Evolutionary conservation across 2,113 vertebrate species (phyloP).

Genomic region (Oxygymnocypris stewartii): DNA sequence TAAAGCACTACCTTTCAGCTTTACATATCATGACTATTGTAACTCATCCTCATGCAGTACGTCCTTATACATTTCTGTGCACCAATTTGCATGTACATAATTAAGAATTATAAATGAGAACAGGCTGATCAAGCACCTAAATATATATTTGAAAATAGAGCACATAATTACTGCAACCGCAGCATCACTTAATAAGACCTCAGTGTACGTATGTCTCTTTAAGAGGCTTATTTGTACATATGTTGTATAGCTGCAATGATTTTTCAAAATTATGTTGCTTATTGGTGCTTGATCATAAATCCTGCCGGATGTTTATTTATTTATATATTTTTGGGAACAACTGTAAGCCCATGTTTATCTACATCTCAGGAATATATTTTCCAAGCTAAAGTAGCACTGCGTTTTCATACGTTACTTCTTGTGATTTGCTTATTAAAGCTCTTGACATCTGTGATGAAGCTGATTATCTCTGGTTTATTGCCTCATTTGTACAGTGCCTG

Average conservation of each 20-base stretch:
- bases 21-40: not conserved
- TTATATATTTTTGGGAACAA: not conserved
- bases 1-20: not conserved
- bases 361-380: not conserved
- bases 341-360: not conserved
- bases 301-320: not conserved
- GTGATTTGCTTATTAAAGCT: conserved; percentile 12
- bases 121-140: not conserved
- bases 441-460: not conserved
- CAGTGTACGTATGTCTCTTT: not conserved
- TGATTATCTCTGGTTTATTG: not conserved
- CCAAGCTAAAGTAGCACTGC: not conserved
- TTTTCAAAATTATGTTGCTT: not conserved
- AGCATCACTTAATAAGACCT: conserved; percentile 21
- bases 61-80: not conserved
- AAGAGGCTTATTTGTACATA: not conserved
- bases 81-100: not conserved
- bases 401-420: not conserved
- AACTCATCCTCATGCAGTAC: not conserved
- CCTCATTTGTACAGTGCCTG: not conserved
- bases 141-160: conserved; percentile 1
- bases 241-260: not conserved
- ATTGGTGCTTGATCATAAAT: conserved; percentile 1
- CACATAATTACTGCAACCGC: conserved; percentile 12
- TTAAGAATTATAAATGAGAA: not conserved